Evolutionary conservation across 2,797 vertebrate species (phyloP).

Genomic region (Discoglossus pictus): DNA sequence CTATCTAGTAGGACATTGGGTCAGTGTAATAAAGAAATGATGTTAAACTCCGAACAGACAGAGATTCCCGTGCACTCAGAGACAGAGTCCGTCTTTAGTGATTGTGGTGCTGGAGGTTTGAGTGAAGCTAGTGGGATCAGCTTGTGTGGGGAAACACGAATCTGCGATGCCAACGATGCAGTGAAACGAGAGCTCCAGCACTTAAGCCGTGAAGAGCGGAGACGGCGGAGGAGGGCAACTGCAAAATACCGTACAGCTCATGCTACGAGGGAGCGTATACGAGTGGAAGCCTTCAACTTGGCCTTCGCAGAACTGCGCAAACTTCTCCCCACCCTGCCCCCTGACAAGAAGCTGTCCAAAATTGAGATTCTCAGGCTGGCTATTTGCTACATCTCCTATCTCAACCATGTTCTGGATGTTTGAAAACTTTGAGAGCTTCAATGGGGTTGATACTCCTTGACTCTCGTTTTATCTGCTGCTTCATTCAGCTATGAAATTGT

Average conservation of each 20-base stretch:
- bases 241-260: slow-evolving; percentile 77
- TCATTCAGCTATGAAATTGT: slow-evolving; percentile 44
- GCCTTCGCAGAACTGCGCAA: slow-evolving; percentile 73
- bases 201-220: slow-evolving; percentile 67
- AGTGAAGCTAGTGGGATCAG: not conserved
- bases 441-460: not conserved
- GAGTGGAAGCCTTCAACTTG: slow-evolving; percentile 77
- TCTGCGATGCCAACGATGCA: slow-evolving; percentile 48
- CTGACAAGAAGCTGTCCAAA: slow-evolving; percentile 77
- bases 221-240: slow-evolving; percentile 67
- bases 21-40: slow-evolving; percentile 54
- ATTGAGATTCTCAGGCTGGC: slow-evolving; percentile 75
- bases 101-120: slow-evolving; percentile 54
- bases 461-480: slow-evolving; percentile 34
- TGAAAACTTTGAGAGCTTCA: slow-evolving; percentile 49
- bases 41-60: slow-evolving; percentile 71
- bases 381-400: slow-evolving; percentile 77
- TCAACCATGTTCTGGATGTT: slow-evolving; percentile 76
- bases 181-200: slow-evolving; percentile 69
- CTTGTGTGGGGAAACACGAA: slow-evolving; percentile 54
- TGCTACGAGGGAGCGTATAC: slow-evolving; percentile 73
- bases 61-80: slow-evolving; percentile 66
- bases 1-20: too few species aligned
- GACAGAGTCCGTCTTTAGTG: slow-evolving; percentile 66
- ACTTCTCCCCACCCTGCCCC: slow-evolving; percentile 74